phyloP scores from a whole-genome alignment of 1,140 invertebrate species.

The Ostrea denselamellosa region DNA sequence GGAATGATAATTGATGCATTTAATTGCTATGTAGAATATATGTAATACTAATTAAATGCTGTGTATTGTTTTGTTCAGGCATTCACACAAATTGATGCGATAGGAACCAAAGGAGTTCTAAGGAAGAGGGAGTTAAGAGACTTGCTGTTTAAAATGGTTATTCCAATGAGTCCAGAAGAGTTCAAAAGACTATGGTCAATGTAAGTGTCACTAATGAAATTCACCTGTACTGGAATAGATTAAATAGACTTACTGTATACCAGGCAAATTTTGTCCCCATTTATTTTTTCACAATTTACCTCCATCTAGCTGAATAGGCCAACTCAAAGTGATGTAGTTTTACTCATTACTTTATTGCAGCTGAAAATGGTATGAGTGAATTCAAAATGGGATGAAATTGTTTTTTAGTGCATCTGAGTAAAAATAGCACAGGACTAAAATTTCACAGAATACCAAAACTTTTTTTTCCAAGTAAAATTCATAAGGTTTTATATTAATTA shows the following conservation, averaged over 20 bases:
- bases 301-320: too few species aligned
- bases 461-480: too few species aligned
- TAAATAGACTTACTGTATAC: not conserved
- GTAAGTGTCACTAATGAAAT: not conserved
- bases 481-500: too few species aligned
- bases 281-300: too few species aligned
- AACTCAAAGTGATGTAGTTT: too few species aligned
- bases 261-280: not conserved
- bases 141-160: slow-evolving; percentile 69
- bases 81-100: slow-evolving; percentile 70
- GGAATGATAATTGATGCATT: not conserved
- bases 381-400: too few species aligned
- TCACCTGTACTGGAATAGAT: too few species aligned
- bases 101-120: slow-evolving; percentile 64
- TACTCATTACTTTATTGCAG: too few species aligned
- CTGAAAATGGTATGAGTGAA: too few species aligned
- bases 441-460: too few species aligned
- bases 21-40: not conserved
- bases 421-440: too few species aligned
- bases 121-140: slow-evolving; percentile 69
- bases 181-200: slow-evolving; percentile 69
- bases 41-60: not conserved
- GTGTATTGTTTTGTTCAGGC: slow-evolving; percentile 61
- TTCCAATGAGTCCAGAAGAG: slow-evolving; percentile 70
- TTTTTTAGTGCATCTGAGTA: too few species aligned